These are phyloP conservation scores for Prolemur simus DNA, from an alignment of 2,113 vertebrate species.

Conservation along the genomic window DNA sequence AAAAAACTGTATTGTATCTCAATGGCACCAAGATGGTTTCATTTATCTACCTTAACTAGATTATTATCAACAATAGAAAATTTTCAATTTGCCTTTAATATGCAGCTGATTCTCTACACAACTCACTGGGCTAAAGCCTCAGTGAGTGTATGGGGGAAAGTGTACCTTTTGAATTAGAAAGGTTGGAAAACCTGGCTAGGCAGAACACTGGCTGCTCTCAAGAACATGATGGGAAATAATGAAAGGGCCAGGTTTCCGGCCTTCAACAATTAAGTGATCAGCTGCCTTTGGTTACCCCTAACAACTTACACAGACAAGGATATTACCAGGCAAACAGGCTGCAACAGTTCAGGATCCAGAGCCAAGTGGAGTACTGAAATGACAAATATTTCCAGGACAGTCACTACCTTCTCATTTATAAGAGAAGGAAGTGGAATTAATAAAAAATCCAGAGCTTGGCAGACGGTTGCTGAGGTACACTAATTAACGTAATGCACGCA, in stretches of 20 bases:
- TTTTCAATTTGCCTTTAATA: constrained; percentile 32
- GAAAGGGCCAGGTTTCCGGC: constrained; percentile 85
- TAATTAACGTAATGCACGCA: constrained; percentile 51
- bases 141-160: constrained; percentile 56
- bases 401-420: constrained; percentile 78
- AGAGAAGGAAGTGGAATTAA: constrained; percentile 83
- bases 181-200: constrained; percentile 81
- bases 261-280: constrained; percentile 87
- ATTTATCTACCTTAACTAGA: not conserved
- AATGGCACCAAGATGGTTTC: not conserved
- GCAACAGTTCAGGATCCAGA: constrained; percentile 78
- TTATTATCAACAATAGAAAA: not conserved
- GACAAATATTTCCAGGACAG: constrained; percentile 79
- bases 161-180: constrained; percentile 78
- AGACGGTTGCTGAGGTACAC: constrained; percentile 64
- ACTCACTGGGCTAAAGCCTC: constrained; percentile 60
- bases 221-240: constrained; percentile 85
- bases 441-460: constrained; percentile 74
- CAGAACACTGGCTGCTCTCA: constrained; percentile 80
- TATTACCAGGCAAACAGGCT: constrained; percentile 86
- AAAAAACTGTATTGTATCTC: not conserved
- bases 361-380: constrained; percentile 78
- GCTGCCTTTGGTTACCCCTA: constrained; percentile 89
- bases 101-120: constrained; percentile 67
- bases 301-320: constrained; percentile 85